phyloP scores from a whole-genome alignment of 2,113 vertebrate genomes.

The Elachura formosa region DNA sequence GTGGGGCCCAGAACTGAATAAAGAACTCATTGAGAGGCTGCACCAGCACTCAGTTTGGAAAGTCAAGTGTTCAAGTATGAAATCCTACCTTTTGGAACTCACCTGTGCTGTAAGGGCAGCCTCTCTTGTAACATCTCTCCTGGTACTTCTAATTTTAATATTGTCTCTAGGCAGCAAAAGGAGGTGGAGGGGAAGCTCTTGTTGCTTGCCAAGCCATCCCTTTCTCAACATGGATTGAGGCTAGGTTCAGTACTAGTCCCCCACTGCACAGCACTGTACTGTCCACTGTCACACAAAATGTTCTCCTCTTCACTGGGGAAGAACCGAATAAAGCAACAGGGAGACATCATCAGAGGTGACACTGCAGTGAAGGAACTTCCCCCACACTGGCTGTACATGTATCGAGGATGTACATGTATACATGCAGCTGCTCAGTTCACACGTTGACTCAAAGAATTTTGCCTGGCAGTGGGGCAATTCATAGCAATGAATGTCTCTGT shows the following conservation, averaged over 20 bases:
- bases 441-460: accelerated
- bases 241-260: not conserved
- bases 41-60: not conserved
- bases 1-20: not conserved
- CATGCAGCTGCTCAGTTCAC: not conserved
- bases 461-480: not conserved
- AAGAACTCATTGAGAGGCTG: not conserved
- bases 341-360: not conserved
- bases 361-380: not conserved
- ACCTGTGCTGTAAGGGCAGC: not conserved
- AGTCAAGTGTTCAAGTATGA: accelerated
- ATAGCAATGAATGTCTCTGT: not conserved
- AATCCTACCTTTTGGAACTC: not conserved
- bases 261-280: too few species aligned
- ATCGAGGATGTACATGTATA: not conserved
- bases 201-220: not conserved
- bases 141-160: not conserved
- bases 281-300: not conserved
- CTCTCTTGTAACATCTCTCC: not conserved
- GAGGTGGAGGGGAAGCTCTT: not conserved
- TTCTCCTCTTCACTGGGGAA: not conserved
- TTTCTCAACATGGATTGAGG: not conserved
- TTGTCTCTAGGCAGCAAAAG: not conserved
- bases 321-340: not conserved
- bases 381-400: not conserved